These are phyloP conservation scores for Ploceus nigricollis DNA, from an alignment of 2,113 vertebrate genomes.

Conservation along the genomic window DNA sequence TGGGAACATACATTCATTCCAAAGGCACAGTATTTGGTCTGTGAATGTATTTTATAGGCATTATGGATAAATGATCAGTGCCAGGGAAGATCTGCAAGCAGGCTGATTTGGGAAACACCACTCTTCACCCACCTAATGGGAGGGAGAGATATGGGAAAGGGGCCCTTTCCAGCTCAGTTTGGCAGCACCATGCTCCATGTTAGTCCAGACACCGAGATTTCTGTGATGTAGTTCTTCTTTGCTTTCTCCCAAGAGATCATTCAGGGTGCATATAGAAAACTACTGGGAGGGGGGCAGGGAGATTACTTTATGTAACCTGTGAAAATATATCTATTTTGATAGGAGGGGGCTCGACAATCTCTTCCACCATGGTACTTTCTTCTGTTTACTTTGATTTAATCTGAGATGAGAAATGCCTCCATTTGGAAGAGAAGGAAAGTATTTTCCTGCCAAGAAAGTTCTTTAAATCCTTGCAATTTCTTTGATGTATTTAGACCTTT, in stretches of 20 bases:
- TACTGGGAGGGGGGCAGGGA: accelerated
- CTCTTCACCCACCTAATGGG: background rate
- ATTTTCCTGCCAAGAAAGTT: background rate
- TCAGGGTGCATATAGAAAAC: background rate
- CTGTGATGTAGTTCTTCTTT: background rate
- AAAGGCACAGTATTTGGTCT: background rate
- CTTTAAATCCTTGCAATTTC: background rate
- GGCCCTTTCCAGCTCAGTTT: background rate
- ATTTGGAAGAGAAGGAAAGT: background rate
- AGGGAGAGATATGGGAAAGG: background rate
- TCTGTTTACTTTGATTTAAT: background rate
- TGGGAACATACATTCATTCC: background rate
- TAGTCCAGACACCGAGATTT: background rate
- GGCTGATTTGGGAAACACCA: background rate
- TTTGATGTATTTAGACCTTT: background rate
- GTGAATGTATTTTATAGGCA: background rate
- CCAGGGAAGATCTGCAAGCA: background rate
- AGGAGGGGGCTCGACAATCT: accelerated
- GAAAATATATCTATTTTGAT: background rate
- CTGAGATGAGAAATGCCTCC: background rate
- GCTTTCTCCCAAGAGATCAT: background rate
- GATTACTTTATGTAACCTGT: background rate
- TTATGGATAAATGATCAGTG: background rate
- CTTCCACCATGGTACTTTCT: background rate
- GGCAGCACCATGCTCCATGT: accelerated